Evolutionary conservation across 2,888 invertebrate genomes (phyloP), one percentile per base, ranked within the genome.

Genomic region (Nomada ferruginata): DNA sequence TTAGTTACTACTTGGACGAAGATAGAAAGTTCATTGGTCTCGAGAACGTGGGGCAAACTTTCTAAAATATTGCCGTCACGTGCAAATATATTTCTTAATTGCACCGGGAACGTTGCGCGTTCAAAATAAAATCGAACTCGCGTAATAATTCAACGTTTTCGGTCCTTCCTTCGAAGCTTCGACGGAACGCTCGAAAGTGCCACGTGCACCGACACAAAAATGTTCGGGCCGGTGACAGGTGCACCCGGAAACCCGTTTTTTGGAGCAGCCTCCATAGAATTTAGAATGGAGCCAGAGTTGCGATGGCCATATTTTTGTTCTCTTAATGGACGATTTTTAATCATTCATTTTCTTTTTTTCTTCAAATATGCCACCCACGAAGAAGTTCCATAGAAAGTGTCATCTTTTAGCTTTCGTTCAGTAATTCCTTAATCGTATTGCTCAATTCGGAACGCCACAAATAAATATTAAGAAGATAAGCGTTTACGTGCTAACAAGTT

Each of bases 121-220:
- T 9, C 36, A 15, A 57, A 42, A 29, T 57, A 42, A 66, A 69
- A 69, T 64, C 64, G 55, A 76, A 64, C 59, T 55, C 42, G 66
- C 36, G 60, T 72, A 50, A 60, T 29, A 76, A 72, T 55, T 55
- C 53, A n/a, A 10, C 76, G 53, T 68, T 75, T 70, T 52, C 55
- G 42, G 75, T 57, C 11, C 9, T 42, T 42, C 15, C 29, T 42
- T 20, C 13, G 29, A 20, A 44, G 18, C 29, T 42, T 26, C 13
- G 29, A 20, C 52, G 18, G n/a, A 23, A 15, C 78, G 36, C 18
- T 11, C 18, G 10, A 23, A 10, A 42, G 66, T 76, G 83, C 74
- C 83, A 74, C 78, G 70, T 70, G 70, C 83, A 60, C 26, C 23
- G 44, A 23, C 36, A 42, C 61, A 78, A 77, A 82, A 83, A 73